Base-by-base conservation (phyloP, 2,797 vertebrate genomes). In the Morelia viridis region DNA sequence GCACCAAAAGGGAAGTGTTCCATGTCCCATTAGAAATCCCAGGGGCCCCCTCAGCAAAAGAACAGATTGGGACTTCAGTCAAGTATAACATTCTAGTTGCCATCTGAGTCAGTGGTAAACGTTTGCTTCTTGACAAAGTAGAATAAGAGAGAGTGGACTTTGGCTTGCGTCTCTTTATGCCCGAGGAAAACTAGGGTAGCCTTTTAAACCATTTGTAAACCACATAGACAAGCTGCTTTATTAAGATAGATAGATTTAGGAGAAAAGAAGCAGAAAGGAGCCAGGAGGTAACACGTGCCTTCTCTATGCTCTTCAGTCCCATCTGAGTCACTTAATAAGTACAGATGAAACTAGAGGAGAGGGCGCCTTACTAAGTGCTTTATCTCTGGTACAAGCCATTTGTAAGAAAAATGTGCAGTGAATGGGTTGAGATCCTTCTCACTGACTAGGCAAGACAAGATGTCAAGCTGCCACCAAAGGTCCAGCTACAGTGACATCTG, bases 71-170 rank as follows among this genome's bases (percentile, higher is more conserved):
- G 86, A 90, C 89, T 84, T 64, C 89, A 92, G 68, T 90, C 89
- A 90, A 65, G 19, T 92, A 89, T 92, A 91, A 88, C 88, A 87
- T 94, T 76, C 87, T 87, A 92, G 68, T 92, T 64, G 90, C 89
- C 53, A 35, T 88, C 85, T 92, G 57, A 17, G 35, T 91, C 57
- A n/a, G 26, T 95, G 86, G 91, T 94, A 90, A 93, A 87, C 88
- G 90, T 86, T 19, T 15, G 46, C 58, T 65, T 91, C 64, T 53
- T 76, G 28, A 87, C 76, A 57, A 50, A 61, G 62, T 41, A 41
- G 11, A 24, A 9, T 26, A 89, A n/a, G 56, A 15, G 41, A 87
- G 35, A 35, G 5, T 57, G 60, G 50, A 15, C 84, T 89, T 71
- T 0, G 87, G 5, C 57, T 50, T 46, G 46, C 1, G 0, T 12